phyloP scores from a whole-genome alignment of 2,888 invertebrate genomes.

The Reticulitermes lucifugus region DNA sequence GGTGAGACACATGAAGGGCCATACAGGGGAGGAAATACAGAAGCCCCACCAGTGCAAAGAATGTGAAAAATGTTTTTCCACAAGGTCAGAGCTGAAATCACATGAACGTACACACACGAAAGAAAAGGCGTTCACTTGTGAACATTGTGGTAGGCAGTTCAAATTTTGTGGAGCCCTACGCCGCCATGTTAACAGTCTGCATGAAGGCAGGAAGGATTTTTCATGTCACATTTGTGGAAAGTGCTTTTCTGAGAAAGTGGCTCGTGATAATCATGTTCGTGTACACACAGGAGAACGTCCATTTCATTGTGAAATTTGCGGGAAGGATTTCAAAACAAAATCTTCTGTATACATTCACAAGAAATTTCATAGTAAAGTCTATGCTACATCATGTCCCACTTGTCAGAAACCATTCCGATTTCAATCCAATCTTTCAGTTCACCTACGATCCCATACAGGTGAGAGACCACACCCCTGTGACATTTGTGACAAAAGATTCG shows the following conservation, averaged over 20 bases:
- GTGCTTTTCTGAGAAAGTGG: not conserved
- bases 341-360: slow-evolving; percentile 35
- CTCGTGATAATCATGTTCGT: not conserved
- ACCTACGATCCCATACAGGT: slow-evolving; percentile 49
- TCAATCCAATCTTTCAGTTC: slow-evolving; percentile 43
- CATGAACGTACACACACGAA: slow-evolving; percentile 66
- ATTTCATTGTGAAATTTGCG: slow-evolving; percentile 25
- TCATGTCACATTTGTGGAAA: slow-evolving; percentile 19
- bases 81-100: slow-evolving; percentile 56
- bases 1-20: slow-evolving; percentile 32
- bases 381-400: slow-evolving; percentile 32
- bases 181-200: slow-evolving; percentile 33
- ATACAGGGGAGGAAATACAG: slow-evolving; percentile 60
- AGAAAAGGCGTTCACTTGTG: slow-evolving; percentile 53
- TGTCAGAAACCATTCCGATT: slow-evolving; percentile 47
- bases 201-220: slow-evolving; percentile 46
- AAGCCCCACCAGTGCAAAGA: slow-evolving; percentile 32
- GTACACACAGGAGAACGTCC: too few species aligned
- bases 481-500: slow-evolving; percentile 44
- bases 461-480: slow-evolving; percentile 46
- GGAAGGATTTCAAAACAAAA: slow-evolving; percentile 39
- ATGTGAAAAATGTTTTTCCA: slow-evolving; percentile 38
- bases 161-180: not conserved
- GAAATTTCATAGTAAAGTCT: slow-evolving; percentile 36
- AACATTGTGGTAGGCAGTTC: not conserved